Percentiles rank a stretch among this genome's conserved stretches.
phyloP scores from a whole-genome alignment of 2,888 invertebrate genomes.

The Myopa tessellatipennis region DNA sequence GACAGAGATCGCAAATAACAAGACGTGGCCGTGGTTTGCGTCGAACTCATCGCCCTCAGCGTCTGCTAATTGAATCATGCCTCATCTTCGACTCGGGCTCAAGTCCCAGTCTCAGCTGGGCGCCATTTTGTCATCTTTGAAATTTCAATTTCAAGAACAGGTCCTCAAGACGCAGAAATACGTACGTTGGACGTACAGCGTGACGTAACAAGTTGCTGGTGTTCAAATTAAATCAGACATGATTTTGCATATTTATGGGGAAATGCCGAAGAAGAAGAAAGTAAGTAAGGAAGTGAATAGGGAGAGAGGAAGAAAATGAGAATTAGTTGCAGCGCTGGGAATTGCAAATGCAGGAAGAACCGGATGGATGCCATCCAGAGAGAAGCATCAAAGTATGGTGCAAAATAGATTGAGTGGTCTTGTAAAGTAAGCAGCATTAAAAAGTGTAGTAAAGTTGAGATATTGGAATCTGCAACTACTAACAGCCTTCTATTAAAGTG shows the following conservation, averaged over 20 bases:
- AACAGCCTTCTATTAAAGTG: too few species aligned
- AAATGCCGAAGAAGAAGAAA: slow-evolving; percentile 4
- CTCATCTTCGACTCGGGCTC: slow-evolving; percentile 15
- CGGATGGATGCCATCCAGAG: background rate
- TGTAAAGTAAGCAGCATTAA: background rate
- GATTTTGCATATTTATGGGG: slow-evolving; percentile 9
- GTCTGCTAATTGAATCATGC: slow-evolving; percentile 34
- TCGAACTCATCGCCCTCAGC: slow-evolving; percentile 19
- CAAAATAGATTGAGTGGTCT: background rate
- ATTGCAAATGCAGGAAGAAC: slow-evolving; percentile 2
- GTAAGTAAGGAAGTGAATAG: background rate
- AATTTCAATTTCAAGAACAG: slow-evolving; percentile 35
- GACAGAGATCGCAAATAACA: background rate
- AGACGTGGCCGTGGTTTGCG: background rate
- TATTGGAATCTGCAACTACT: too few species aligned
- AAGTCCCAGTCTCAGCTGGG: slow-evolving; percentile 26
- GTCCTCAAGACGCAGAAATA: background rate
- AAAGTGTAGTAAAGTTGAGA: background rate
- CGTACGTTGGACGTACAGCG: background rate
- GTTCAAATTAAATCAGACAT: slow-evolving; percentile 32
- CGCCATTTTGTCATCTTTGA: slow-evolving; percentile 34
- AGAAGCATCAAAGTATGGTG: background rate
- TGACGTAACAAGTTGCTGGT: slow-evolving; percentile 14
- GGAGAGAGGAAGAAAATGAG: background rate
- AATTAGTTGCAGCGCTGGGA: background rate